These are phyloP conservation scores for Simalia tracyae DNA, from an alignment of 2,797 vertebrate species.

Conservation along the genomic window DNA sequence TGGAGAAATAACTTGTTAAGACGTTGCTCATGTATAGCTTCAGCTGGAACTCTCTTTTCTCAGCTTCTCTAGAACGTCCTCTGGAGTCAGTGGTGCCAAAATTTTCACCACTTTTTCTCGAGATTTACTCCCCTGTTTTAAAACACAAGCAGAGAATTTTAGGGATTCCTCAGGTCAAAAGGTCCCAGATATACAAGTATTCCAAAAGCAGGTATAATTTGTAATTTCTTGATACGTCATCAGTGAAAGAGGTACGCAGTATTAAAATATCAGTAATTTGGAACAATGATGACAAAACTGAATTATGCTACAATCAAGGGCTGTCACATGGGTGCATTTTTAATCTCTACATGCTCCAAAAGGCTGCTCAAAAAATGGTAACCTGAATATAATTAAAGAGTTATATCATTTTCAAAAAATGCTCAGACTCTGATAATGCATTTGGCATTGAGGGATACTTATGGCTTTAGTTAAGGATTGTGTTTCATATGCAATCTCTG, in stretches of 20 bases:
- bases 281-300: background rate
- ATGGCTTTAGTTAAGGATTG: no score
- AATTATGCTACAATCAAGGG: background rate
- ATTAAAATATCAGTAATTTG: background rate
- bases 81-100: slow-evolving; percentile 76
- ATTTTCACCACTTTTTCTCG: slow-evolving; percentile 89
- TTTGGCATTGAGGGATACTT: background rate
- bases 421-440: background rate
- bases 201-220: background rate
- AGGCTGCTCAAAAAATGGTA: background rate
- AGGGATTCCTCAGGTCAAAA: background rate
- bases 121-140: slow-evolving; percentile 85
- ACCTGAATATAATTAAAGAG: background rate
- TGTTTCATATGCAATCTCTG: background rate
- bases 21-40: slow-evolving; percentile 22
- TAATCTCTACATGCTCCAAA: background rate
- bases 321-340: background rate
- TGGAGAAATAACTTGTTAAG: slow-evolving; percentile 19
- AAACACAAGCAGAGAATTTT: slow-evolving; percentile 38
- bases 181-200: background rate
- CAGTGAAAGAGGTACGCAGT: no score
- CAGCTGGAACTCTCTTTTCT: slow-evolving; percentile 75
- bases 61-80: slow-evolving; percentile 84
- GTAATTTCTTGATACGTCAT: no score
- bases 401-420: background rate